Conservation (phyloP, 2,797 vertebrate genomes). For the Trachurus trachurus region DNA sequence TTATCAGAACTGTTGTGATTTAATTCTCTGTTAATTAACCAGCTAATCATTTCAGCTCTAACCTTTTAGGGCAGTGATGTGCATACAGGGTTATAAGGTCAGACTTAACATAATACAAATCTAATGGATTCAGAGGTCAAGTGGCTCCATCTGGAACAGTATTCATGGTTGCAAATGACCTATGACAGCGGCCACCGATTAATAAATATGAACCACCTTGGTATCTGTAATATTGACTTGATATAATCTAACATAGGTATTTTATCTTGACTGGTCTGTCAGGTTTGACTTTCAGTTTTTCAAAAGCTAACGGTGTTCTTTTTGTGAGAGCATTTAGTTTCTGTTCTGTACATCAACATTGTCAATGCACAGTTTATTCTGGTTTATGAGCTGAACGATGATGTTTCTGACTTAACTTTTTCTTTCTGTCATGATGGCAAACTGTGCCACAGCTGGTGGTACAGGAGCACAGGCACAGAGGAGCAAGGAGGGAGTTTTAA, state of each 20-base stretch:
- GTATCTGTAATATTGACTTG: not conserved
- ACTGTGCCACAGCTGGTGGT: not conserved
- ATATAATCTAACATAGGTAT: not conserved
- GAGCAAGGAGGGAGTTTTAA: not conserved
- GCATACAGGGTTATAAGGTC: not conserved
- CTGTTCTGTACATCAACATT: too few species aligned
- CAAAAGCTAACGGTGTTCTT: too few species aligned
- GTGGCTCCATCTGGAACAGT: not conserved
- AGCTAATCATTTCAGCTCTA: too few species aligned
- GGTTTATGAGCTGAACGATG: too few species aligned
- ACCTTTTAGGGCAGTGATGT: not conserved
- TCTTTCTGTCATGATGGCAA: not conserved
- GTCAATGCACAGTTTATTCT: too few species aligned
- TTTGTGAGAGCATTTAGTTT: too few species aligned
- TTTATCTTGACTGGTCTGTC: too few species aligned
- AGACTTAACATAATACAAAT: not conserved
- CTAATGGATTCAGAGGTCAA: not conserved
- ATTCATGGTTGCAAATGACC: too few species aligned
- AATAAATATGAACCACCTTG: too few species aligned
- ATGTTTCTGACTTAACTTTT: not conserved
- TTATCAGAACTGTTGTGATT: too few species aligned
- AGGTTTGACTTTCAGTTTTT: too few species aligned
- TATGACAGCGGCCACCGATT: not conserved
- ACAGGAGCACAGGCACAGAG: not conserved
- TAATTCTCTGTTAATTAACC: too few species aligned